Conservation (phyloP, 2,797 vertebrate genomes). For the Acanthurus leucopareius region DNA sequence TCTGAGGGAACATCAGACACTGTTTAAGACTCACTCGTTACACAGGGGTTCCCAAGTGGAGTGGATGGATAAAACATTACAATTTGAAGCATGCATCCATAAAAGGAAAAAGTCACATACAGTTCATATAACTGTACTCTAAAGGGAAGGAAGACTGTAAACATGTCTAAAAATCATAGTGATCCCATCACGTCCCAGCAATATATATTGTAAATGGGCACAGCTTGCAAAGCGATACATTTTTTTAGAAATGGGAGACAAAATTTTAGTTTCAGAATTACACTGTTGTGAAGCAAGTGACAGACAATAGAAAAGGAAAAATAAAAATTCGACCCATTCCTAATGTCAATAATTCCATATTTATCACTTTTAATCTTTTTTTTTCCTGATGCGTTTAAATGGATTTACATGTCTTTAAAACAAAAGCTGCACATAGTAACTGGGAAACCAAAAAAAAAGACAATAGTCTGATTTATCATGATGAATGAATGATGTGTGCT, state of each 20-base stretch:
- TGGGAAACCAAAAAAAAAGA: no score
- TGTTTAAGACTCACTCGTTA: conserved; percentile 40
- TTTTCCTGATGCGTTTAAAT: background rate
- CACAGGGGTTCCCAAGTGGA: background rate
- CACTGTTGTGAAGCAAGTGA: background rate
- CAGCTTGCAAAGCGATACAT: conserved; percentile 5
- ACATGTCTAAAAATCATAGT: background rate
- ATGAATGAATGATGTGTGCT: no score
- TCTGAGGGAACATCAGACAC: conserved; percentile 41
- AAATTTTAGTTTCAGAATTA: conserved; percentile 3
- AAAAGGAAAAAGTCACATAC: background rate
- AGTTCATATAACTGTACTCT: background rate
- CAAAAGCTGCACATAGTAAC: background rate
- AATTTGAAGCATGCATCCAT: conserved; percentile 12
- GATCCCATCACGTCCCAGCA: background rate
- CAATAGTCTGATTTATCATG: background rate
- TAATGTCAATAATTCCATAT: background rate
- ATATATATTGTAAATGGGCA: background rate
- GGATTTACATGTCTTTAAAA: background rate
- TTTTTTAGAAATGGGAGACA: background rate
- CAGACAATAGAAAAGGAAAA: background rate
- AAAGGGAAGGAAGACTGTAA: background rate
- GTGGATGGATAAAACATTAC: conserved; percentile 11
- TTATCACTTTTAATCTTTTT: background rate
- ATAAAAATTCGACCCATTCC: conserved; percentile 1